Evolutionary conservation across 2,797 vertebrate genomes (phyloP).

Genomic region (Trematomus bernacchii): DNA sequence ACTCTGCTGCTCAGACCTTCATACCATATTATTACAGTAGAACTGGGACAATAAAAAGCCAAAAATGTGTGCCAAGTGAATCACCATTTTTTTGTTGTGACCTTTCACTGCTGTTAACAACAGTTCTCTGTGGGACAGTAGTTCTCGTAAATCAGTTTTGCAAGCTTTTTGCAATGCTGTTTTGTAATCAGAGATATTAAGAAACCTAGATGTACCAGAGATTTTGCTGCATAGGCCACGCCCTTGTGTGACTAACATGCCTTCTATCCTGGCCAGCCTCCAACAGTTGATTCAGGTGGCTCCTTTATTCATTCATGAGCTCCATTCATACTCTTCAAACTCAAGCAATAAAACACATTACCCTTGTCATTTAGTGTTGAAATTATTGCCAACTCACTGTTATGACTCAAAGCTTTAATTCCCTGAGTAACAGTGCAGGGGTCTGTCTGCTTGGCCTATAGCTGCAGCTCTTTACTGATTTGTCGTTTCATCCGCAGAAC

Average conservation of each 20-base stretch:
- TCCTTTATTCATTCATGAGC: neutral
- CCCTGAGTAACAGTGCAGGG: conserved; percentile 20
- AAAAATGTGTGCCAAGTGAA: conserved; percentile 27
- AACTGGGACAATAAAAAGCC: conserved; percentile 45
- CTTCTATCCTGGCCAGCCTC: conserved; percentile 9
- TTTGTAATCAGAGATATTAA: conserved; percentile 33
- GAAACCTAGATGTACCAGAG: conserved; percentile 25
- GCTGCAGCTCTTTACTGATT: neutral
- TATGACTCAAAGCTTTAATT: neutral
- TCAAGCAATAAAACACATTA: neutral
- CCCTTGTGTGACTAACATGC: conserved; percentile 50
- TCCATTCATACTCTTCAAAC: neutral
- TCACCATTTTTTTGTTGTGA: conserved; percentile 16
- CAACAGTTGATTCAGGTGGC: conserved; percentile 35
- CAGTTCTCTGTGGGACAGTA: conserved; percentile 23
- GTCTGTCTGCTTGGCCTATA: neutral
- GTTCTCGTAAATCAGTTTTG: conserved; percentile 26
- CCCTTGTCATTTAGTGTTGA: neutral
- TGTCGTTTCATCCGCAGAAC: conserved; percentile 72
- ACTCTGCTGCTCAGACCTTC: conserved; percentile 18
- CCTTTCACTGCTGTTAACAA: conserved; percentile 27
- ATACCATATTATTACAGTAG: conserved; percentile 32
- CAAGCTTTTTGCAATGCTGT: conserved; percentile 47
- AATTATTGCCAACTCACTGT: conserved; percentile 50
- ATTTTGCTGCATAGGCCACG: conserved; percentile 66